phyloP scores from a whole-genome alignment of 2,113 vertebrate species.

The Chamaea fasciata region DNA sequence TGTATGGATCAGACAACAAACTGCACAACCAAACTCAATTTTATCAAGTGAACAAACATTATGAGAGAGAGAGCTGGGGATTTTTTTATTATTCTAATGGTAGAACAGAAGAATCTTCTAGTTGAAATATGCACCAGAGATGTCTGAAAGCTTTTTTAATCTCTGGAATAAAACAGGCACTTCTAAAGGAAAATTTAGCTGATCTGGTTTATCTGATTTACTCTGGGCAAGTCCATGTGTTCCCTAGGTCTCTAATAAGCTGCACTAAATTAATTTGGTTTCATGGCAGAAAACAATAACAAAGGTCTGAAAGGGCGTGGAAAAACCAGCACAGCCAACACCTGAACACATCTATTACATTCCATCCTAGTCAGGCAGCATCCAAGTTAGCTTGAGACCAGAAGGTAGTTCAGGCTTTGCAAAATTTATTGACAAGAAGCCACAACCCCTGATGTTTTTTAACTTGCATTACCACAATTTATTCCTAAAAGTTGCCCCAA shows the following conservation, averaged over 20 bases:
- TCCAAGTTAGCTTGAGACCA: neutral
- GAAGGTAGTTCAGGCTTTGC: neutral
- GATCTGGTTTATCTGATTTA: neutral
- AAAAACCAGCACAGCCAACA: too few relatives aligned
- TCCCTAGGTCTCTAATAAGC: neutral
- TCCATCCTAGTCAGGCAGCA: neutral
- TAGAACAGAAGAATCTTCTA: neutral
- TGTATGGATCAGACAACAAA: neutral
- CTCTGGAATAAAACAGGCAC: neutral
- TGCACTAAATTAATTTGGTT: neutral
- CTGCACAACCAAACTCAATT: neutral
- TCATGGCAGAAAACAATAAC: neutral
- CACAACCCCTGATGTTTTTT: accelerated
- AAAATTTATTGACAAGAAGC: neutral
- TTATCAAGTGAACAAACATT: neutral
- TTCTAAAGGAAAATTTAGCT: neutral
- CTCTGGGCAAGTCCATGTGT: accelerated
- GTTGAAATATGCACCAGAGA: neutral
- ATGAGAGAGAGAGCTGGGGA: neutral
- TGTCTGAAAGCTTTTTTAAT: neutral
- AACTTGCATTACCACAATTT: neutral
- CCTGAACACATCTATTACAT: accelerated
- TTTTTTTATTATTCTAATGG: neutral
- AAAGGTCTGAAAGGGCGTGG: neutral
- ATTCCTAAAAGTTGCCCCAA: neutral